A percentile compares a stretch with the other conserved stretches of the same genome.
Conservation (phyloP, 2,888 invertebrate genomes). For the Leptopilina syphax region DNA sequence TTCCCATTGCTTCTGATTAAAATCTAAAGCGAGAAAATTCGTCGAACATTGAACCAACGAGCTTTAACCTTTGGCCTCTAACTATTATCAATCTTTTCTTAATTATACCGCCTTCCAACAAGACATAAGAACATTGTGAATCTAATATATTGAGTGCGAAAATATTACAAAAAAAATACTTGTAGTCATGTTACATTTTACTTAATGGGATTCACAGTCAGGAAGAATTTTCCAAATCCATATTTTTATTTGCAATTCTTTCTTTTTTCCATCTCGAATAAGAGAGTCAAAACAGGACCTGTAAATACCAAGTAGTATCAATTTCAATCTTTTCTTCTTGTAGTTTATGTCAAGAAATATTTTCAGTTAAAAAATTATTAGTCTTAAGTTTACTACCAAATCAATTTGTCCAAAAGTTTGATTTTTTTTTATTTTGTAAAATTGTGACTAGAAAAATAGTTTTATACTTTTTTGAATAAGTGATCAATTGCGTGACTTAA, state of each 20-base stretch:
- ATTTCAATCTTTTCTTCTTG: too few relatives aligned
- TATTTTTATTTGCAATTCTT: constrained; percentile 24
- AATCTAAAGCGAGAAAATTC: constrained; percentile 39
- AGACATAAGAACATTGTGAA: constrained; percentile 48
- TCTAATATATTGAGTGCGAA: constrained; percentile 47
- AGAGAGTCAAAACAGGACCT: too few relatives aligned
- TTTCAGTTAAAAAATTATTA: too few relatives aligned
- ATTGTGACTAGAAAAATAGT: too few relatives aligned
- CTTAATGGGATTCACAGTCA: constrained; percentile 61
- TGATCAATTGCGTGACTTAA: too few relatives aligned
- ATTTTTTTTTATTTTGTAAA: too few relatives aligned
- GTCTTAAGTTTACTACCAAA: too few relatives aligned
- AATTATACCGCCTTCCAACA: constrained; percentile 42
- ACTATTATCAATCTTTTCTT: constrained; percentile 49
- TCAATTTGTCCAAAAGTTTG: too few relatives aligned
- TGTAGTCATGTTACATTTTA: constrained; percentile 53
- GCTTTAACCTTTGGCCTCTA: constrained; percentile 47
- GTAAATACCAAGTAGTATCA: too few relatives aligned
- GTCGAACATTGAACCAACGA: constrained; percentile 47
- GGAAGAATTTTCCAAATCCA: constrained; percentile 35
- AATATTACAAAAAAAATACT: constrained; percentile 47
- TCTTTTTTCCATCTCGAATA: too few relatives aligned
- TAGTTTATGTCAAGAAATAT: too few relatives aligned
- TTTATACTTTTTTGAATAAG: too few relatives aligned
- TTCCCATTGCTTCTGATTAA: constrained; percentile 50